phyloP scores from a whole-genome alignment of 2,888 invertebrate genomes.

The Xylota sylvarum region DNA sequence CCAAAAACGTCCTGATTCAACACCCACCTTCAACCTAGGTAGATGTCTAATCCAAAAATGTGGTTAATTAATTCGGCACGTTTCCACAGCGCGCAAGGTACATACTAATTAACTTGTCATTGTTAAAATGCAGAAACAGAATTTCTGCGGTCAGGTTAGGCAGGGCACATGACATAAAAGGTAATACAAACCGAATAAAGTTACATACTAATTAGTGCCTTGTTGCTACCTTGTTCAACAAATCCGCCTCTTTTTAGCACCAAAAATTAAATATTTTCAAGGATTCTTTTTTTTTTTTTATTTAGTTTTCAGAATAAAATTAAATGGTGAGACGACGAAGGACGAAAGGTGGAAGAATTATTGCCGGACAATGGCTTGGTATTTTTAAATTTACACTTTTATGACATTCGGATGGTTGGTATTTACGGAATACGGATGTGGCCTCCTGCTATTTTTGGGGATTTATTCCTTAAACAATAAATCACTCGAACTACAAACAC shows the following conservation, averaged over 20 bases:
- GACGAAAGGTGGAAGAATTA: neutral
- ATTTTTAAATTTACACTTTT: constrained; percentile 2
- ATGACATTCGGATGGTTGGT: neutral
- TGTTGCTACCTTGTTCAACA: constrained; percentile 10
- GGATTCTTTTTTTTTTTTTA: neutral
- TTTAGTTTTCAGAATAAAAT: neutral
- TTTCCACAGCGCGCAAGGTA: neutral
- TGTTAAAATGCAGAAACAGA: constrained; percentile 37
- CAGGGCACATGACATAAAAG: neutral
- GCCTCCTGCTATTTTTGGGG: constrained; percentile 27
- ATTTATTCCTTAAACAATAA: constrained; percentile 48
- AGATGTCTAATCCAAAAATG: constrained; percentile 1
- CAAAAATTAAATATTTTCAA: neutral
- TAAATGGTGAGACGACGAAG: too few species aligned
- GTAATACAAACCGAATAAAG: neutral
- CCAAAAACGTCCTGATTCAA: neutral
- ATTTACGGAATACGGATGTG: constrained; percentile 2
- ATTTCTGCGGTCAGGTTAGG: neutral
- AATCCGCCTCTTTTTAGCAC: neutral
- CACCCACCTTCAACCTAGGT: neutral
- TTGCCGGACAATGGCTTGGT: constrained; percentile 13
- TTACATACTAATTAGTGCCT: constrained; percentile 35
- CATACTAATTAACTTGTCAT: constrained; percentile 33
- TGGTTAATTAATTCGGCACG: constrained; percentile 33
- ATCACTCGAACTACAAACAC: constrained; percentile 45